Base-by-base conservation (phyloP, 2,888 invertebrate genomes). In the Oscheius sp. region DNA sequence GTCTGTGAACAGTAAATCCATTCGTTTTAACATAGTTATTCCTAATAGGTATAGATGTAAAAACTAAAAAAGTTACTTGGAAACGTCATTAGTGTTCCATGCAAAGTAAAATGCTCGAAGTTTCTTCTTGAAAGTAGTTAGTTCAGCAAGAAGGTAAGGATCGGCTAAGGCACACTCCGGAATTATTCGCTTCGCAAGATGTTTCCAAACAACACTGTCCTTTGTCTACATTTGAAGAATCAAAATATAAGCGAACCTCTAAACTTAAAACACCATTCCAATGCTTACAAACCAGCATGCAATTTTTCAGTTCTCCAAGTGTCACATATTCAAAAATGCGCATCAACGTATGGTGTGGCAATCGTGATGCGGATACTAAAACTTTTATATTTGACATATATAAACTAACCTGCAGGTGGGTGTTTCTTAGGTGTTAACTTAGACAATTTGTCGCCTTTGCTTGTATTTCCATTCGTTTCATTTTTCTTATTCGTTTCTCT, bases 81-180 rank as follows among this genome's bases (percentile, higher is more conserved):
- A 98, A 89, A 96, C 96, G 89, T 99, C 98, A 89, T 94, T 93
- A 12, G 96, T 94, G 90, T 95, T 98, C 98, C 98, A 99, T 0
- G 97, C 94, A 90, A 96, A 94, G 89, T 93, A 93, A 90, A 93
- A 95, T 16, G 98, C 96, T 77, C 95, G 92, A 79, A 98, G 91
- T 91, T 97, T 97, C 27, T 95, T 93, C 91, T 95, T 97, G 89
- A 94, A 95, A 5, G 95, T 94, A 72, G 93, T 93, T 82, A 95
- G 93, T 80, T 94, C 94, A 58, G 93, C 93, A 70, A 98, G 91
- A 86, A 98, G 91, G 90, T 96, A 95, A 7, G 95, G 95, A 90
- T 95, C 95, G 79, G 77, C 58, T 27, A 96, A 91, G 5, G 93
- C 93, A 87, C 93, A 95, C 89, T 94, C 94, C 0, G 95, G 93